A percentile compares a stretch with the other conserved stretches of the same genome.
phyloP scores from a whole-genome alignment of 2,113 vertebrate genomes.

The Parus major region DNA sequence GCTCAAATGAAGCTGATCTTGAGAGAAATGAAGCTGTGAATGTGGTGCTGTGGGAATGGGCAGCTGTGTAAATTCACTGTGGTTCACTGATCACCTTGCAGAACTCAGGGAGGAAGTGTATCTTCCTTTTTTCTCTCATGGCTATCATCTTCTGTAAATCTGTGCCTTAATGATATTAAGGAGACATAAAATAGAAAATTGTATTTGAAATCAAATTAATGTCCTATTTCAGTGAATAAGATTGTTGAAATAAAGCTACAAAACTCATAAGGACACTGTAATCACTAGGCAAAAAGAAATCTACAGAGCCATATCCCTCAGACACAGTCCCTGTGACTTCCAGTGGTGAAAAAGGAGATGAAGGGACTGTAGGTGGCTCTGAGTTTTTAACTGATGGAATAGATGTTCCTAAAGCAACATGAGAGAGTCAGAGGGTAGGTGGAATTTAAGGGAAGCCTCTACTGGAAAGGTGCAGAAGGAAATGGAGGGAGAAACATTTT shows the following conservation, averaged over 20 bases:
- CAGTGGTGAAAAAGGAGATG: not conserved
- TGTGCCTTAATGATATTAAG: not conserved
- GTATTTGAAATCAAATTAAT: not conserved
- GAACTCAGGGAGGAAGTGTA: not conserved
- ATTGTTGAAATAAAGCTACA: not conserved
- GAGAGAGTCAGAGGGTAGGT: not conserved
- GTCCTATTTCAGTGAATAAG: not conserved
- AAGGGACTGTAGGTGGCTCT: not conserved
- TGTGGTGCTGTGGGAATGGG: not conserved
- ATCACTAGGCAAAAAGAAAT: not conserved
- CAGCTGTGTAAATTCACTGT: not conserved
- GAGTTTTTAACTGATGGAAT: not conserved
- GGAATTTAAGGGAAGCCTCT: not conserved
- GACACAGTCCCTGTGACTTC: not conserved
- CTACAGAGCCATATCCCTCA: not conserved
- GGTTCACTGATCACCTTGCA: not conserved
- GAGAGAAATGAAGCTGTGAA: not conserved
- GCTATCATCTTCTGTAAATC: not conserved
- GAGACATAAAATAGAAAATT: not conserved
- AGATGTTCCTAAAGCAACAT: not conserved
- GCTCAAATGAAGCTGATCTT: not conserved
- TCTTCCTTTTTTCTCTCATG: not conserved
- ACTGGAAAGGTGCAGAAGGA: not conserved
- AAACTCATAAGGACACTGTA: not conserved
- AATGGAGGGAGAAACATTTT: not conserved